These are phyloP conservation scores for Drosophila antonietae DNA, from an alignment of 2,888 invertebrate species.

Conservation along the genomic window DNA sequence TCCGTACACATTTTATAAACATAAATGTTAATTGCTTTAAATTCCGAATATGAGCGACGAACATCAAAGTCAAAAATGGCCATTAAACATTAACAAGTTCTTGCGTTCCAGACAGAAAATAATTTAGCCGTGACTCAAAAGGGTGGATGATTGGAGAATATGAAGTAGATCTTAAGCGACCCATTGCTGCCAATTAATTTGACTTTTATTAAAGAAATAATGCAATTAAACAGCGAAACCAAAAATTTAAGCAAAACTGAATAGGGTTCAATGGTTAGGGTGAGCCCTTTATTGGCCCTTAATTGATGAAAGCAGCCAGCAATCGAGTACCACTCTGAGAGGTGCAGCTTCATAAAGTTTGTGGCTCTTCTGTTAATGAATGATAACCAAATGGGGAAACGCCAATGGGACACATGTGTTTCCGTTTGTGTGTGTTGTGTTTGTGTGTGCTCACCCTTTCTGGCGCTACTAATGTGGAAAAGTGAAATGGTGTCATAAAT, in stretches of 20 bases:
- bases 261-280: constrained; percentile 58
- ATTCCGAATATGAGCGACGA: constrained; percentile 12
- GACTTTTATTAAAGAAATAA: constrained; percentile 74
- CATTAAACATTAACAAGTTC: constrained; percentile 64
- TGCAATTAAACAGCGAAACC: constrained; percentile 62
- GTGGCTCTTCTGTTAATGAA: constrained; percentile 76
- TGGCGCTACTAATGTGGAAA: constrained; percentile 51
- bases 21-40: constrained; percentile 56
- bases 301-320: constrained; percentile 67
- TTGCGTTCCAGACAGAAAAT: constrained; percentile 24
- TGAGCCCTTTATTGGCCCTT: constrained; percentile 48
- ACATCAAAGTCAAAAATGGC: constrained; percentile 62
- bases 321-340: constrained; percentile 49
- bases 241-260: constrained; percentile 39
- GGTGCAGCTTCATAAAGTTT: constrained; percentile 46
- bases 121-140: constrained; percentile 3
- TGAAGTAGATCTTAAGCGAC: constrained; percentile 23
- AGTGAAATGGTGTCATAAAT: constrained; percentile 66
- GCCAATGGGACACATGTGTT: constrained; percentile 48
- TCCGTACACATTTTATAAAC: constrained; percentile 35
- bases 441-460: constrained; percentile 30
- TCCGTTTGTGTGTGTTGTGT: constrained; percentile 21
- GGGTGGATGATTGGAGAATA: neutral
- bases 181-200: constrained; percentile 59
- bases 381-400: constrained; percentile 59